Percentiles rank a stretch among this genome's conserved stretches.
Conservation (phyloP, 2,888 invertebrate species). For the Protonemura montana region DNA sequence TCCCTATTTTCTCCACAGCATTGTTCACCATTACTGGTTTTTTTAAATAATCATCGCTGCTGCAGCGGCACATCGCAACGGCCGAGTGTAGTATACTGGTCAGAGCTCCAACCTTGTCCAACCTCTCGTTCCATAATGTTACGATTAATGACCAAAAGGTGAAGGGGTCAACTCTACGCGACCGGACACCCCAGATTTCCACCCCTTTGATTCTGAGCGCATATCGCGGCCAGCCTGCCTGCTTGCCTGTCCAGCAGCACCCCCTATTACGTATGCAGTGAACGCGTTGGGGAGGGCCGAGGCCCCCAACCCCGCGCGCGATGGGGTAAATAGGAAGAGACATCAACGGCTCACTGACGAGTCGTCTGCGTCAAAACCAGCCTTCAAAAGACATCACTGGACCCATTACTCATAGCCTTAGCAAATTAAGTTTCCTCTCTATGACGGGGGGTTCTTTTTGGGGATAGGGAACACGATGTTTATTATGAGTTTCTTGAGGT, state of each 20-base stretch:
- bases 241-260: not conserved
- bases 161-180: conserved; percentile 43
- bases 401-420: conserved; percentile 33
- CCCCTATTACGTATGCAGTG: conserved; percentile 12
- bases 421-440: conserved; percentile 15
- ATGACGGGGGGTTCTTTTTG: not conserved
- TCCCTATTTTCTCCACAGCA: conserved; percentile 41
- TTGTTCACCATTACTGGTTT: conserved; percentile 41
- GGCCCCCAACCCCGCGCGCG: not conserved
- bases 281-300: not conserved
- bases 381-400: conserved; percentile 33
- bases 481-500: conserved; percentile 4
- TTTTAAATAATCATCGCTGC: conserved; percentile 31
- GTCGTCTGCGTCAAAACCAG: conserved; percentile 15
- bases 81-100: conserved; percentile 36
- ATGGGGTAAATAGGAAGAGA: not conserved
- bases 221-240: not conserved
- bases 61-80: conserved; percentile 30
- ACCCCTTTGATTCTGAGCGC: conserved; percentile 28
- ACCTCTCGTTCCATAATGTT: conserved; percentile 44
- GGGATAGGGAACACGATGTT: conserved; percentile 2
- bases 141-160: conserved; percentile 48
- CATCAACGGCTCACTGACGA: conserved; percentile 40
- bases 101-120: conserved; percentile 32
- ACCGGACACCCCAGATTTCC: conserved; percentile 36